Evolutionary conservation across 2,888 invertebrate species (phyloP), one percentile per base, ranked within the genome.

Genomic region (Epirrhoe alternata): DNA sequence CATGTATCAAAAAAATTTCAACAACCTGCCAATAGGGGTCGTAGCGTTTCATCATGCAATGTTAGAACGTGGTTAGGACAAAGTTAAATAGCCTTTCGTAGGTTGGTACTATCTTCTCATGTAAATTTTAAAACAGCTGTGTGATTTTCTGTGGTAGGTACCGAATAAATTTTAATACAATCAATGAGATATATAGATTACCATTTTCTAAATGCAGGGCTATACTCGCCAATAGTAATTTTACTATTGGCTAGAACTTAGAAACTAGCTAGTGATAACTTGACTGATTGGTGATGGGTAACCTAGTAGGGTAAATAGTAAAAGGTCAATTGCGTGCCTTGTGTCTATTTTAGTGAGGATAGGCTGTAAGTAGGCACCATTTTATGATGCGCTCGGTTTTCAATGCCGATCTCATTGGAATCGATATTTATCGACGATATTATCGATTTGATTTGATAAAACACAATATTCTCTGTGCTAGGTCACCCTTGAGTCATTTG

Each of bases 21-120:
- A 16, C n/a, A 38, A 5, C 16, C 47, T 12, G 54, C 35, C 16
- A 30, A 1, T 50, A 8, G 14, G 55, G 50, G 45, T 53, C 31
- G 42, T 69, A 64, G 16, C 16, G 16, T 47, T 47, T 53, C 45
- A 6, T 51, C 45, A 58, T 66, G 79, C 82, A 77, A 84, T 77
- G 71, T 75, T 77, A 77, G 76, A 73, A 73, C 72, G 77, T 77
- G 75, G 72, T 76, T 77, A 77, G 76, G 74, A 73, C 72, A 77
- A 77, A 75, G 72, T 76, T 69, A 77, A 75, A 14, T 24, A 51
- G n/a, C 0, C n/a, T 35, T 56, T 59, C 14, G 35, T 50, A 24
- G 24, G 24, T 24, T 3, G 24, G 3, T 24, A 50, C 0, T 30
- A 10, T 24, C 4, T 17, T 81, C 77, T 77, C 75, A 86, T 84